A percentile compares a stretch with the other conserved stretches of the same genome.
Conservation (phyloP, 2,888 invertebrate species). For the Nebria brevicollis region DNA sequence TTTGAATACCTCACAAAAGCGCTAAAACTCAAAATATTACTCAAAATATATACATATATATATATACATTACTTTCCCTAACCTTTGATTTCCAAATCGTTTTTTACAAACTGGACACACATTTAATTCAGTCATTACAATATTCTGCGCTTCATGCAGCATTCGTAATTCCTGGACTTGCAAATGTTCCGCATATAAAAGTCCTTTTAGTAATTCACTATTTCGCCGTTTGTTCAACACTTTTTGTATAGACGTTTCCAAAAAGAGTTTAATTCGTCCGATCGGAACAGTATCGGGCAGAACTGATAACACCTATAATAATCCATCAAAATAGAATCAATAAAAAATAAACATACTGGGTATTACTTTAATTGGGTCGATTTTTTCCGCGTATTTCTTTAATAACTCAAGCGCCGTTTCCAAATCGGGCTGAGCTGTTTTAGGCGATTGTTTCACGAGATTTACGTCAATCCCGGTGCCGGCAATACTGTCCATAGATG, state of each 20-base stretch:
- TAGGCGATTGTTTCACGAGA: conserved; percentile 64
- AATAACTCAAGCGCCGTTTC: conserved; percentile 83
- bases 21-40: conserved; percentile 62
- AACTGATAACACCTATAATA: conserved; percentile 73
- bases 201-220: conserved; percentile 82
- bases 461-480: conserved; percentile 53
- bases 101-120: conserved; percentile 94
- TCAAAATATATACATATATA: not conserved
- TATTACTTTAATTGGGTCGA: conserved; percentile 80
- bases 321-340: conserved; percentile 36
- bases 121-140: conserved; percentile 86
- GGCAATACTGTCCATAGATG: conserved; percentile 55
- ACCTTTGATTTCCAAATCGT: conserved; percentile 91
- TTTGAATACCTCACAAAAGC: conserved; percentile 93
- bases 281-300: conserved; percentile 85
- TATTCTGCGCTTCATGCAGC: conserved; percentile 82
- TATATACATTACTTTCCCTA: conserved; percentile 1
- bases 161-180: conserved; percentile 85
- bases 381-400: conserved; percentile 84
- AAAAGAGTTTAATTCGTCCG: conserved; percentile 77
- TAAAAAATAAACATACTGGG: conserved; percentile 18
- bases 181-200: conserved; percentile 85
- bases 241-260: conserved; percentile 81
- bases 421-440: conserved; percentile 77
- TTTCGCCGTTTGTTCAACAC: conserved; percentile 79